phyloP scores from a whole-genome alignment of 2,888 invertebrate species.

The Pteria penguin region DNA sequence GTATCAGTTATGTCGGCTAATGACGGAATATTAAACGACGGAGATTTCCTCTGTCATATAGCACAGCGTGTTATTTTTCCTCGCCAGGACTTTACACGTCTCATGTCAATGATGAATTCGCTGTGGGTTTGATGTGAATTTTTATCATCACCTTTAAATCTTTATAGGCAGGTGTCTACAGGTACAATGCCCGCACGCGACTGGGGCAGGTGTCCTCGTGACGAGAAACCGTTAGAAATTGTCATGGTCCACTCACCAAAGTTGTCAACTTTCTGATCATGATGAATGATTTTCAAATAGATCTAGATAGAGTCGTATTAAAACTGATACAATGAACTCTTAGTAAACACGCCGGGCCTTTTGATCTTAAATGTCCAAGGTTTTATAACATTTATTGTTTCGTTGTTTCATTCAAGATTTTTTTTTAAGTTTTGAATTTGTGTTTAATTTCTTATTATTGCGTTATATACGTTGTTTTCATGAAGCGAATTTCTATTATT shows the following conservation, averaged over 20 bases:
- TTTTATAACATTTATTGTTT: no score
- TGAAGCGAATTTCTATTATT: no score
- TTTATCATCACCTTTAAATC: conserved; percentile 25
- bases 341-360: no score
- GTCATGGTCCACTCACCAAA: conserved; percentile 16
- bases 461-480: no score
- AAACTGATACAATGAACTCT: background rate
- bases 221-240: conserved; percentile 30
- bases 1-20: no score
- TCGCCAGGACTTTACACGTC: background rate
- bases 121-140: conserved; percentile 7
- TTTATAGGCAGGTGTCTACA: conserved; percentile 37
- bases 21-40: no score
- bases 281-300: background rate
- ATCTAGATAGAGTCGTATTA: background rate
- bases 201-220: conserved; percentile 33
- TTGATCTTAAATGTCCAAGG: no score
- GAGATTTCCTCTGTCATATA: no score
- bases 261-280: background rate
- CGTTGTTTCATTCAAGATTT: no score
- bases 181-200: conserved; percentile 34
- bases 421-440: no score
- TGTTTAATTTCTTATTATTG: no score
- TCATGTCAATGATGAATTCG: conserved; percentile 1
- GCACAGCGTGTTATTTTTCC: no score